Base-by-base conservation (phyloP, 2,113 vertebrate species). In the Notiomystis cincta region DNA sequence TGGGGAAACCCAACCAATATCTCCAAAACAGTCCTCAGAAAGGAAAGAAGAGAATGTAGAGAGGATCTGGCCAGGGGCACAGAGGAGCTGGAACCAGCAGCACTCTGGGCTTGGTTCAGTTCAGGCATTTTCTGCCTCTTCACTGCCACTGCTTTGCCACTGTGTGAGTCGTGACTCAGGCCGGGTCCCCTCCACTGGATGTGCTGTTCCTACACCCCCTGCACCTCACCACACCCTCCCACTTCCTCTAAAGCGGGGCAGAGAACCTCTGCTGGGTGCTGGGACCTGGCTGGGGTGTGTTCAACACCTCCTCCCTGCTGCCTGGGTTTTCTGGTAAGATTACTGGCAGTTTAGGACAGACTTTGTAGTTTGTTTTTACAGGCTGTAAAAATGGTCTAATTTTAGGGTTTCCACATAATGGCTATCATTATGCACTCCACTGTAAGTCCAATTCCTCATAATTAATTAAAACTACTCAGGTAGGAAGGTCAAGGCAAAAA, bases 81-180 rank as follows among this genome's bases (percentile, higher is more conserved):
- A 17, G 17, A 62, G 53, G 37, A 54, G 6, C 20, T 3, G 2
- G 12, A 65, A 15, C 40, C 40, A 84, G 37, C 31, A 35, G 64
- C 4, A 1, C 44, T 53, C 40, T 31, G 54, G 27, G 37, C 50
- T 58, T 2, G 1, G 11, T 2, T 82, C 47, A 19, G n/a, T 7
- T 53, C 2, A 1, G 47, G 22, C 7, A 2, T 69, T 56, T 82
- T 27, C 58, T 57, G 37, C 40, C 27, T 17, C 19, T 56, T 54
- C 33, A 5, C 45, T 8, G 1, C 7, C 42, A 0, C 78, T 56
- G 81, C 77, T 84, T 38, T 53, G 18, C 33, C 53, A 7, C 15
- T 30, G 3, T 0, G 0, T 2, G 20, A 61, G 28, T 4, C 1
- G 0, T 15, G 40, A 57, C 54, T 3, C 66, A 16, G 28, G 25